phyloP scores from a whole-genome alignment of 1,140 invertebrate genomes.

The Lysiphlebus fabarum region DNA sequence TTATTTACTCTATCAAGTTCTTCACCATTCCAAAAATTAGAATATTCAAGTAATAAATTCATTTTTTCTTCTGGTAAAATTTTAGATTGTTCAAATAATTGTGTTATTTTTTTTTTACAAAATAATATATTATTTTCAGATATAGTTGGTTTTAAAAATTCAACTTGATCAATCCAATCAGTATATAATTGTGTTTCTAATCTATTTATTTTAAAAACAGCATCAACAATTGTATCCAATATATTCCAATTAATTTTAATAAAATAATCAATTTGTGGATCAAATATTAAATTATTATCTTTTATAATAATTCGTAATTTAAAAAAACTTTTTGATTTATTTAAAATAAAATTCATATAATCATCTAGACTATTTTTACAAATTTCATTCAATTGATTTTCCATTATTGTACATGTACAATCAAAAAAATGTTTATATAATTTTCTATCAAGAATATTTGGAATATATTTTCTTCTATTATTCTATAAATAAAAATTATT shows the following conservation, averaged over 20 bases:
- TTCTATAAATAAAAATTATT: conserved; percentile 54
- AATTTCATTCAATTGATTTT: conserved; percentile 75
- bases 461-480: conserved; percentile 73
- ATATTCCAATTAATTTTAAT: conserved; percentile 67
- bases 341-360: conserved; percentile 70
- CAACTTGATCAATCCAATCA: conserved; percentile 54
- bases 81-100: conserved; percentile 66
- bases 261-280: conserved; percentile 75
- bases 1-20: conserved; percentile 63
- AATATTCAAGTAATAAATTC: conserved; percentile 58
- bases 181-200: conserved; percentile 71
- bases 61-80: conserved; percentile 67
- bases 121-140: conserved; percentile 57
- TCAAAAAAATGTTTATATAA: conserved; percentile 80
- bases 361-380: conserved; percentile 74
- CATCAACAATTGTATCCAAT: conserved; percentile 69
- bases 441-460: conserved; percentile 65
- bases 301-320: conserved; percentile 68
- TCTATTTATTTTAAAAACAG: conserved; percentile 66
- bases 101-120: conserved; percentile 59
- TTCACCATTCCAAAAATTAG: conserved; percentile 49
- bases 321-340: conserved; percentile 65
- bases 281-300: conserved; percentile 70
- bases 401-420: conserved; percentile 81
- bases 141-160: conserved; percentile 49